Conservation (phyloP, 2,888 invertebrate genomes). For the Cerastis leucographa region DNA sequence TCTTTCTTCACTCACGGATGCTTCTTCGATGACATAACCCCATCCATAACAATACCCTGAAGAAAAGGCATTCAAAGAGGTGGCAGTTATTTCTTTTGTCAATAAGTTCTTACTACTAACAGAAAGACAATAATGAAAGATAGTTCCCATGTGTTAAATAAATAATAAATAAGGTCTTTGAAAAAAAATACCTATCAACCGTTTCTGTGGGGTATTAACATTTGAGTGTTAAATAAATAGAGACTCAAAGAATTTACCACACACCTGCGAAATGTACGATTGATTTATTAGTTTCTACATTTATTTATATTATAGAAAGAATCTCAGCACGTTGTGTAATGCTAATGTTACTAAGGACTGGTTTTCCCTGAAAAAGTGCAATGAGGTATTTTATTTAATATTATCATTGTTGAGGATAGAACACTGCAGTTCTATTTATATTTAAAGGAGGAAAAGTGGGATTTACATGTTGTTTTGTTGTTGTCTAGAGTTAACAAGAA, state of each 20-base stretch:
- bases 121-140: neutral
- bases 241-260: constrained; percentile 1
- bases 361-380: neutral
- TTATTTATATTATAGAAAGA: neutral
- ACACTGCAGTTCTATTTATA: constrained; percentile 31
- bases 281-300: neutral
- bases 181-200: neutral
- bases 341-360: neutral
- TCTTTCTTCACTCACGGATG: constrained; percentile 7
- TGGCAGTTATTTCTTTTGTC: neutral
- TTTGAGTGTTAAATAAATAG: constrained; percentile 26
- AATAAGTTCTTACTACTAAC: constrained; percentile 7
- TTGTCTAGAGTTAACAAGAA: neutral
- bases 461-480: constrained; percentile 42
- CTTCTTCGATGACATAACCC: constrained; percentile 9
- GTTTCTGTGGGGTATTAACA: neutral
- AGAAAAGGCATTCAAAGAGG: neutral
- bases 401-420: neutral
- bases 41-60: neutral
- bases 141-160: too few species aligned
- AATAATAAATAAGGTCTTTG: too few species aligned
- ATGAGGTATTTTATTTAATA: neutral
- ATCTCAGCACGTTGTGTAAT: neutral
- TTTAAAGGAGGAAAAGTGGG: constrained; percentile 4
- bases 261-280: constrained; percentile 21